A percentile compares a stretch with the other conserved stretches of the same genome.
Conservation (phyloP, 2,888 invertebrate genomes). For the Cremastobaeus sp. region DNA sequence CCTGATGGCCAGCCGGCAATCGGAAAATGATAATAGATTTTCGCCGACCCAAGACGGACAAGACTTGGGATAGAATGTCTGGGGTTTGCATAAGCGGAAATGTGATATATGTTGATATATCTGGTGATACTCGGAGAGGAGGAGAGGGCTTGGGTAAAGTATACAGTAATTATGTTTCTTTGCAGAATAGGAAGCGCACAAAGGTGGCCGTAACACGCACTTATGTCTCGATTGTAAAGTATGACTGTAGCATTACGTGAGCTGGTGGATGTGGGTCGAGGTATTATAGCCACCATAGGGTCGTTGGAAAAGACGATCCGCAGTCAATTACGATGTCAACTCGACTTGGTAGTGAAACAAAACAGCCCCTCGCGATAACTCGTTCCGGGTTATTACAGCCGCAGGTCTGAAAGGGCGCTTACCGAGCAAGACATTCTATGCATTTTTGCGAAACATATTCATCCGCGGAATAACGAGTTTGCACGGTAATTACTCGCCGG, state of each 20-base stretch:
- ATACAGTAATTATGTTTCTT: conserved; percentile 45
- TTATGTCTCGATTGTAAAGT: conserved; percentile 47
- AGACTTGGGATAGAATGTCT: conserved; percentile 11
- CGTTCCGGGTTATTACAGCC: conserved; percentile 3
- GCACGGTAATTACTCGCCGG: too few species aligned
- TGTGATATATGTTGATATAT: conserved; percentile 32
- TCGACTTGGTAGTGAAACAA: conserved; percentile 26
- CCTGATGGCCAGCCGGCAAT: not conserved
- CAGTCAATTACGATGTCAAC: conserved; percentile 39
- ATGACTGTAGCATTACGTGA: conserved; percentile 38
- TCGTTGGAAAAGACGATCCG: conserved; percentile 42
- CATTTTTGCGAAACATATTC: not conserved
- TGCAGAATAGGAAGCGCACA: conserved; percentile 18
- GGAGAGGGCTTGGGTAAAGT: too few species aligned
- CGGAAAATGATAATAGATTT: not conserved
- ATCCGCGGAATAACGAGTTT: too few species aligned
- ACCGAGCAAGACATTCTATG: not conserved
- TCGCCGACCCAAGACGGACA: not conserved
- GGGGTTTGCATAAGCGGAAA: conserved; percentile 40
- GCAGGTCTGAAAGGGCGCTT: not conserved
- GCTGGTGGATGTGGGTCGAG: conserved; percentile 45
- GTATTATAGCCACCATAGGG: conserved; percentile 24
- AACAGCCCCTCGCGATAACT: conserved; percentile 7
- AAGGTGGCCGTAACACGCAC: conserved; percentile 48
- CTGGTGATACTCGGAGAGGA: conserved; percentile 3